Percentiles rank a stretch among this genome's conserved stretches.
Conservation (phyloP, 35 echinoderm and acorn worm genomes). For the Strongylocentrotus purpuratus region DNA sequence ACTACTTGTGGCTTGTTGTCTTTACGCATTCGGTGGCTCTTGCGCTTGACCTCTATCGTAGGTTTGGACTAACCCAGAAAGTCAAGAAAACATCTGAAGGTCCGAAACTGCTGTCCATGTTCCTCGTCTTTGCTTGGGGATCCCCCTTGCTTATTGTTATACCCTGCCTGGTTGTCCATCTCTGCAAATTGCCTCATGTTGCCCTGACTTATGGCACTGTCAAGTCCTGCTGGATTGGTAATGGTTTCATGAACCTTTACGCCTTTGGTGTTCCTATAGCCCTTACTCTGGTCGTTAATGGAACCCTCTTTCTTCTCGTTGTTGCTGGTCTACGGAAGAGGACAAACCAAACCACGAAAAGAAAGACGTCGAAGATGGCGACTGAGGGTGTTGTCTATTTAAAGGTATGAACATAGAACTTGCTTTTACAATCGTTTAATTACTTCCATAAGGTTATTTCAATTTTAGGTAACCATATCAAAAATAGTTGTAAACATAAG, state of each 20-base stretch:
- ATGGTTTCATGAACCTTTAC: constrained; percentile 11
- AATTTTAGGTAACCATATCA: too few relatives aligned
- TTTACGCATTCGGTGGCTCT: constrained; percentile 50
- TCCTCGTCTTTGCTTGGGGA: constrained; percentile 1
- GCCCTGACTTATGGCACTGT: background rate
- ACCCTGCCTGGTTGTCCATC: constrained; percentile 46
- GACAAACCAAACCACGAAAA: background rate
- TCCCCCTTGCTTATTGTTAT: constrained; percentile 28
- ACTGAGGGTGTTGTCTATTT: background rate
- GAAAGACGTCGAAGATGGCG: background rate
- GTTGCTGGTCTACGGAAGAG: background rate
- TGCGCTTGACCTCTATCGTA: constrained; percentile 52
- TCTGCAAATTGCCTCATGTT: constrained; percentile 23
- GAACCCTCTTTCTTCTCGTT: background rate
- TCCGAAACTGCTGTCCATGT: background rate
- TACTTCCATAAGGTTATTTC: too few relatives aligned
- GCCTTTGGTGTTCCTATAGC: constrained; percentile 18
- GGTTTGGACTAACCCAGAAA: constrained; percentile 27
- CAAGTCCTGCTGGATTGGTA: constrained; percentile 37
- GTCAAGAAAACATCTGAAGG: background rate
- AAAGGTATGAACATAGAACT: background rate
- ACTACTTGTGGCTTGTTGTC: constrained; percentile 70
- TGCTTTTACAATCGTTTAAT: too few relatives aligned
- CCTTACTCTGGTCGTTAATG: background rate
- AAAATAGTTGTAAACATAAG: too few relatives aligned